A percentile compares a stretch with the other conserved stretches of the same genome.
Evolutionary conservation across 2,113 vertebrate genomes (phyloP).

Genomic region (Ginglymostoma cirratum): DNA sequence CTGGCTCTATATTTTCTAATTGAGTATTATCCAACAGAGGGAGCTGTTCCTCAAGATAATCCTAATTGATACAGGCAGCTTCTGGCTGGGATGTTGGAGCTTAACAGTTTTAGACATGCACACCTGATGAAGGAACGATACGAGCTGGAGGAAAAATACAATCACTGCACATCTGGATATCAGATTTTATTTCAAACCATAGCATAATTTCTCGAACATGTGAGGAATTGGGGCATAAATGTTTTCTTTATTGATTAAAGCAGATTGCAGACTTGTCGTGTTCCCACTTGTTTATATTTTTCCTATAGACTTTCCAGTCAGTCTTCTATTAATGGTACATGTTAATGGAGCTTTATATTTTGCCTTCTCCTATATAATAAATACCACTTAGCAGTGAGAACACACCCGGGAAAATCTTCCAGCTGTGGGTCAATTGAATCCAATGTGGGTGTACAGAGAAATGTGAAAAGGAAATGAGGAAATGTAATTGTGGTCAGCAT

Average conservation of each 20-base stretch:
- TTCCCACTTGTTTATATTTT: neutral
- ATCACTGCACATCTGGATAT: neutral
- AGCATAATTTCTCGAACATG: neutral
- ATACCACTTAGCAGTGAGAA: neutral
- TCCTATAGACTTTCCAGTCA: neutral
- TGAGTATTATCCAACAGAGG: slow-evolving; percentile 20
- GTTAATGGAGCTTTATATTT: neutral
- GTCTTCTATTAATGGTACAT: no score
- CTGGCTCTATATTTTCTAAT: neutral
- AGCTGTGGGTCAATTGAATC: neutral
- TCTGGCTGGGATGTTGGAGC: neutral
- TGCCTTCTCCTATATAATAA: neutral
- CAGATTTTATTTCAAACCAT: neutral
- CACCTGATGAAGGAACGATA: neutral
- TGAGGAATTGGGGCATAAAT: neutral
- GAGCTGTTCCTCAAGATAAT: slow-evolving; percentile 3
- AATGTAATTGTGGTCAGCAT: neutral
- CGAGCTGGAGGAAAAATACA: neutral
- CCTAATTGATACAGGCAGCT: neutral
- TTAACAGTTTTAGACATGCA: neutral
- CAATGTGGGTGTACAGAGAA: neutral
- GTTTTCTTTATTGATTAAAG: neutral
- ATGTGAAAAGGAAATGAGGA: neutral
- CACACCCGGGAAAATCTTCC: neutral
- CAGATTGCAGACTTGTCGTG: neutral